phyloP scores from a whole-genome alignment of 2,888 invertebrate genomes.

The Amphipyra berbera region DNA sequence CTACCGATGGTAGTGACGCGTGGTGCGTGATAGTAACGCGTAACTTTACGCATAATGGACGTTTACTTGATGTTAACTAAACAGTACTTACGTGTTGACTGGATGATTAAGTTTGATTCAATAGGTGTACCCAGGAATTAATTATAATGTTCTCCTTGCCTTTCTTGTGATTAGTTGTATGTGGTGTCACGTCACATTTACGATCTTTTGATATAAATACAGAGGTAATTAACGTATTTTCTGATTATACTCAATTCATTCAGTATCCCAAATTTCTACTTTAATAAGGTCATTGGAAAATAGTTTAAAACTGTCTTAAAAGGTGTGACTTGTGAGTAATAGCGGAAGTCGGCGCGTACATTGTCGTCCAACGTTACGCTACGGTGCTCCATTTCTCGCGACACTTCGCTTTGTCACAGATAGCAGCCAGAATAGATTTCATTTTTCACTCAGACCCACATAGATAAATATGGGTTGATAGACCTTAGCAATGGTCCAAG shows the following conservation, averaged over 20 bases:
- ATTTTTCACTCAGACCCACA: constrained; percentile 2
- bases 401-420: constrained; percentile 7
- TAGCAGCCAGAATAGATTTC: constrained; percentile 14
- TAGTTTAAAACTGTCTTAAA: background rate
- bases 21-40: constrained; percentile 24
- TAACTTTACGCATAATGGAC: constrained; percentile 31
- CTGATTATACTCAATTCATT: too few species aligned
- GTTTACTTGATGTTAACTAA: constrained; percentile 40
- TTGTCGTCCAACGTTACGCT: constrained; percentile 22
- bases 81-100: constrained; percentile 43
- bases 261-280: background rate
- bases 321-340: constrained; percentile 13
- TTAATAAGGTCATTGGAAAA: constrained; percentile 1
- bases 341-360: constrained; percentile 14
- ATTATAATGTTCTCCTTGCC: too few species aligned
- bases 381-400: constrained; percentile 12
- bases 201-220: too few species aligned
- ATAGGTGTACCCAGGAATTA: constrained; percentile 5
- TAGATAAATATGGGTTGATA: too few species aligned
- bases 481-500: too few species aligned
- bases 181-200: too few species aligned
- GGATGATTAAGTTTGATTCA: constrained; percentile 23
- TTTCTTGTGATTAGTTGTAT: too few species aligned
- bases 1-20: background rate
- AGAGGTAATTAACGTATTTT: too few species aligned